Percentiles rank a stretch among this genome's conserved stretches.
Evolutionary conservation across 2,113 vertebrate genomes (phyloP).

Genomic region (Pluvianellus socialis): DNA sequence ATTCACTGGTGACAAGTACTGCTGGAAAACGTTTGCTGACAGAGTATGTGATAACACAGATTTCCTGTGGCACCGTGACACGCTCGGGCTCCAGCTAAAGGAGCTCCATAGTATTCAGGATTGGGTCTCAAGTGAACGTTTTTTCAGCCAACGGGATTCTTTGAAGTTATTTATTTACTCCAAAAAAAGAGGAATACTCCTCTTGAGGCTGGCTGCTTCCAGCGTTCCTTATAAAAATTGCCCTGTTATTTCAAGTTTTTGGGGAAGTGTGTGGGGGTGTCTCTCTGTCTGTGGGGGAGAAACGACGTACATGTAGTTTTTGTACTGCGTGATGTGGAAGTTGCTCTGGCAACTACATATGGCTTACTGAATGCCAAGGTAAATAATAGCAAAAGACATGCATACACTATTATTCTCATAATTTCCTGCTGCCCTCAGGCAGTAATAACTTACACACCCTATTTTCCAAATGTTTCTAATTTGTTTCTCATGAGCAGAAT

Average conservation of each 20-base stretch:
- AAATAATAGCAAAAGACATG: constrained; percentile 58
- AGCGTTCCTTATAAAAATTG: neutral
- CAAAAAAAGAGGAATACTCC: neutral
- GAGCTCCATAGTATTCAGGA: neutral
- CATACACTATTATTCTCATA: constrained; percentile 47
- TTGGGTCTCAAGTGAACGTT: neutral
- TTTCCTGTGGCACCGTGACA: neutral
- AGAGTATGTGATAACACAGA: neutral
- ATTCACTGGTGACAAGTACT: neutral
- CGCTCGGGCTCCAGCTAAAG: neutral
- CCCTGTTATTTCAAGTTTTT: neutral
- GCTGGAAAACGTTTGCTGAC: neutral
- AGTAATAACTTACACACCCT: constrained; percentile 69
- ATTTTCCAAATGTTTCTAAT: constrained; percentile 70
- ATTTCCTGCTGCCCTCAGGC: constrained; percentile 68
- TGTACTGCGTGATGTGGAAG: neutral
- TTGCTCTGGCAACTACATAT: constrained; percentile 29
- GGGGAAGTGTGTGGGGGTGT: neutral
- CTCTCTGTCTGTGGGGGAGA: neutral
- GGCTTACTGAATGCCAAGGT: constrained; percentile 59
- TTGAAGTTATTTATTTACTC: neutral
- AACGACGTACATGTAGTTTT: neutral
- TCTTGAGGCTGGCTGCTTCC: neutral
- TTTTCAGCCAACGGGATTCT: neutral
- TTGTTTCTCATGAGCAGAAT: constrained; percentile 67